Conservation (phyloP, 1,140 invertebrate genomes). For the Oryctes rhinoceros region DNA sequence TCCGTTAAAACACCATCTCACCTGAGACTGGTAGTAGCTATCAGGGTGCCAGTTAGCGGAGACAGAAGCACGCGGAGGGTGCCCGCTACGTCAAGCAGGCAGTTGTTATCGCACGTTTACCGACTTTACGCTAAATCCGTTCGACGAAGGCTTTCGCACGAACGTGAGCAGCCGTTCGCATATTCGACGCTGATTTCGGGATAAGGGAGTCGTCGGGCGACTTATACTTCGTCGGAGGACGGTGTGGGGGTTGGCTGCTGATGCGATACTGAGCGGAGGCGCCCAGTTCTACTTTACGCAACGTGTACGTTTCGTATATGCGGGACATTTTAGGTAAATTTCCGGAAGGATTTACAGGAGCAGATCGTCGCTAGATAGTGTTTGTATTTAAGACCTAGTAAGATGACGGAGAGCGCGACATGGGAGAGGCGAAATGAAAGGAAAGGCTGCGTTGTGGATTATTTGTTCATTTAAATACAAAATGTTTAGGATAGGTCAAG, state of each 20-base stretch:
- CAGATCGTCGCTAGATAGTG: too few relatives aligned
- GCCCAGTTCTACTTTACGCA: too few relatives aligned
- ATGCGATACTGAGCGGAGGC: too few relatives aligned
- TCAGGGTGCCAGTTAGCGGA: background rate
- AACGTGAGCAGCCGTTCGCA: background rate
- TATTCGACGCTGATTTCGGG: constrained; percentile 1
- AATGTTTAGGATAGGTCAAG: too few relatives aligned
- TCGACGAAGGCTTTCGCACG: background rate
- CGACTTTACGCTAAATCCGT: constrained; percentile 4
- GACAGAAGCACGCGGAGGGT: background rate
- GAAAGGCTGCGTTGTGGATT: too few relatives aligned
- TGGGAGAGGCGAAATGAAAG: too few relatives aligned
- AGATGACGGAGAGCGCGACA: too few relatives aligned
- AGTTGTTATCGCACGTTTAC: constrained; percentile 14
- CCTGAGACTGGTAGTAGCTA: background rate
- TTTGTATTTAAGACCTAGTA: too few relatives aligned
- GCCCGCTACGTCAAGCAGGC: background rate
- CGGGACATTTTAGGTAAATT: too few relatives aligned
- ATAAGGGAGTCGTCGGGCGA: background rate
- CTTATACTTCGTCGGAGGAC: background rate
- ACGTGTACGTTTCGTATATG: too few relatives aligned
- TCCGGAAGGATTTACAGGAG: too few relatives aligned
- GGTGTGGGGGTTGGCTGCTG: background rate
- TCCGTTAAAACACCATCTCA: background rate
- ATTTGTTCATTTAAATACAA: too few relatives aligned